Base-by-base conservation (phyloP, 1,140 invertebrate species). In the Apis florea region DNA sequence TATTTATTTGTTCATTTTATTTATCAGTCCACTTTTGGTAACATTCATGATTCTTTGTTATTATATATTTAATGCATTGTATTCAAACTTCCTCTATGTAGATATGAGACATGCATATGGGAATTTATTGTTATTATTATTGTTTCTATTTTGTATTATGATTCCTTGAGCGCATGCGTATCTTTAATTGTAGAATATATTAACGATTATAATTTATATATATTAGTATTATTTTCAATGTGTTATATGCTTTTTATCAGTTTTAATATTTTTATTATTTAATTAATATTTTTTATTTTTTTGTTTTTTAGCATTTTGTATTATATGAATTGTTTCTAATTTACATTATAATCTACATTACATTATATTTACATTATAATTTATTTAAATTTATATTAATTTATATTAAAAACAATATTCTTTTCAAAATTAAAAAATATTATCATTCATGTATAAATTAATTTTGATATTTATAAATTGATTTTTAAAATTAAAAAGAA, bases 21-120 rank as follows among this genome's bases (percentile, higher is more conserved):
- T 72, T 47, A 84, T 76, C 76, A 86, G 85, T 88, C 88, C 90
- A 88, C 85, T 90, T 89, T 89, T 83, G 90, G 88, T 91, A 91
- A 77, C 77, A 86, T 63, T 86, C 79, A 59, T 72, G 75, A 74
- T 86, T 82, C 70, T 64, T 83, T 63, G 49, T 59, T 68, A 40
- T 40, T 40, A 63, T 59, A 58, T 51, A 66, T 54, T 77, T 61
- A 77, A 47, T 63, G 70, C 70, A 73, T 89, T 67, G 75, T 69
- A 31, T 10, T 40, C 72, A 56, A 81, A 13, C 66, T 51, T 69
- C 21, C 67, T 31, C 47, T 26, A 31, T 51, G n/a, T 58, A 47
- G 26, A 47, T 13, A 49, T 24, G 56, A 68, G 64, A 76, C 73
- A 66, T 76, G 63, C 63, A 58, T 49, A 53, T 26, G 63, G 26